Conservation (phyloP, 2,797 vertebrate species). For the Chloroceryle inda region DNA sequence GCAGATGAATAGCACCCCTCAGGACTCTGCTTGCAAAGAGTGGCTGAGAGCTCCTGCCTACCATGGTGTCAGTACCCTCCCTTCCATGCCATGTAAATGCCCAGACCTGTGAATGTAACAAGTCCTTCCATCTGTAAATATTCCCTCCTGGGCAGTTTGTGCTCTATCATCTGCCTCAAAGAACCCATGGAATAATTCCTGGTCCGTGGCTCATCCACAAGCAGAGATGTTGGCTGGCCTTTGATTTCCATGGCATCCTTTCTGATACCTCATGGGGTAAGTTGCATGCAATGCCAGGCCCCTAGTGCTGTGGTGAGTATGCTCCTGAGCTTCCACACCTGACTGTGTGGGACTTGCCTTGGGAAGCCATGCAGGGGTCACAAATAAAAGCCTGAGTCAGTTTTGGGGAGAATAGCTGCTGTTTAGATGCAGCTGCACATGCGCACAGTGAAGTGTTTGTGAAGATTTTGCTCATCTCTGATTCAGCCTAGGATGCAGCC, state of each 20-base stretch:
- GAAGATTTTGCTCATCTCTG: background rate
- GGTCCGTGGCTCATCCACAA: background rate
- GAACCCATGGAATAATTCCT: background rate
- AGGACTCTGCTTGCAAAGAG: background rate
- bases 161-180: background rate
- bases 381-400: background rate
- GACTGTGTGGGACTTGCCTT: background rate
- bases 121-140: background rate
- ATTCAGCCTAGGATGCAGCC: conserved; percentile 11
- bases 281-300: background rate
- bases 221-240: background rate
- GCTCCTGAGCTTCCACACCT: background rate
- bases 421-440: background rate
- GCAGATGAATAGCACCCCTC: background rate
- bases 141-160: background rate
- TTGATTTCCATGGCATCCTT: background rate
- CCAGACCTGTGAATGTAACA: background rate
- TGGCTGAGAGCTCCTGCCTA: background rate
- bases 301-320: background rate
- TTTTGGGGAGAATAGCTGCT: background rate
- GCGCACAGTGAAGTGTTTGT: background rate
- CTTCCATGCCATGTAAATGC: background rate
- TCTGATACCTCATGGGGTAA: background rate
- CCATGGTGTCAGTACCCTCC: background rate
- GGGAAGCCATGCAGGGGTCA: background rate